Evolutionary conservation across 2,113 vertebrate species (phyloP), one percentile per base, ranked within the genome.

Genomic region (Amazona vittata): DNA sequence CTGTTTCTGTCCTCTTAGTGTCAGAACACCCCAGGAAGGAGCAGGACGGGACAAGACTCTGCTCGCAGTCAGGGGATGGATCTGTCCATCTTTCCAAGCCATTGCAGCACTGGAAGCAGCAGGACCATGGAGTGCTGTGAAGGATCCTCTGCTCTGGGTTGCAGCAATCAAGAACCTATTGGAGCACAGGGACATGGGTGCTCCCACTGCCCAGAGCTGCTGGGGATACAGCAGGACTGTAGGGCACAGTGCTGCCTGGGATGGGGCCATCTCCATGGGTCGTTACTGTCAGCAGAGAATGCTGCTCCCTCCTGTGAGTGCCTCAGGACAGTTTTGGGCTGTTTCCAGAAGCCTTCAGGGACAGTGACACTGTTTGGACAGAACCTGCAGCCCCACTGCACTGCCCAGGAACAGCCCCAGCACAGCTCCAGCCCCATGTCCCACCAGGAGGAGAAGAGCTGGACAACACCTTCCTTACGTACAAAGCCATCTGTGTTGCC

Each of bases 231-330:
- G 6, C 3, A 10, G 3, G 3, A 12, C 26, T 19, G 20, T 49
- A 31, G 67, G 77, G 11, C 59, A 31, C 35, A 24, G 76, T 19
- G 6, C 12, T 2, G 0, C 2, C 1, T 0, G 0, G 28, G 13
- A 29, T 68, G 63, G 77, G 50, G 3, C 62, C 31, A 74, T 29
- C 63, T 60, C 43, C 0, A 0, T 12, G 26, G 15, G 29, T 20
- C 3, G 16, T 43, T 35, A 13, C 10, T 24, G 2, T 20, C 18
- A 15, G 24, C 67, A 53, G 33, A 47, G 33, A 49, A 39, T 35
- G n/a, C 22, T 16, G 39, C 33, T 71, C 24, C 25, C 9, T 59
- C n/a, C 46, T 44, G 10, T 31, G 9, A 49, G 3, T 1, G 41
- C 70, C 15, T 39, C 71, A 44, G 19, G 31, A n/a, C 17, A 6